Evolutionary conservation across 1,140 invertebrate genomes (phyloP), one percentile per base, ranked within the genome.

Genomic region (Thrips palmi): DNA sequence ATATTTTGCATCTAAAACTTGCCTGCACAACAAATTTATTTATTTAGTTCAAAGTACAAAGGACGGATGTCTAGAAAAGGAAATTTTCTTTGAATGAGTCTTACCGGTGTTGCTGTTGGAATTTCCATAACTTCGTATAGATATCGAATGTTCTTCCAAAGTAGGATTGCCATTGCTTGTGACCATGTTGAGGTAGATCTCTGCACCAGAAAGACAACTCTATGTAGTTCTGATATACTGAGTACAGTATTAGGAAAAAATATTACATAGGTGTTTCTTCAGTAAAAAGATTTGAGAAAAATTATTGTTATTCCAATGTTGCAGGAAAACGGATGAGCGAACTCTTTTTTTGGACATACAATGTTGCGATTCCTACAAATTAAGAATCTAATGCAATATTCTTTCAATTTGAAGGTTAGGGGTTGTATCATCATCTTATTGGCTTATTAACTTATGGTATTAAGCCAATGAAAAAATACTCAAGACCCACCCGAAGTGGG

Each of bases 71-170:
- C 22, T 32, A 25, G 11, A 10, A 2, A 22, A 10, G 22, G 7
- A 6, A 37, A 8, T 37, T 37, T 2, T 20, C 28, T 15, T 23
- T 15, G 8, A 19, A 28, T 31, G 25, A 19, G 22, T 41, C 55
- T 58, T 70, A 76, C 59, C 91, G 74, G 63, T 97, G 87, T 59
- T 94, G 86, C 57, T 96, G 91, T 59, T 97, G 92, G 60, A 91
- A 97, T 59, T 94, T 96, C 92, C 92, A 97, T 30, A 97, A 66
- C 63, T 92, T 93, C 21, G 91, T 94, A 63, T 96, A 97, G 36
- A 96, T 85, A 67, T 97, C 91, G 63, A 97, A 97, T 33, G 91
- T 94, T 41, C 87, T 70, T 6, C 86, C 87, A 65, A 97, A 97
- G 61, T 97, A 94, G 5, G 82, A 79, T 63, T 96, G 89, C 92